Conservation (phyloP, 1,140 invertebrate species). For the Drosophila nebulosa region DNA sequence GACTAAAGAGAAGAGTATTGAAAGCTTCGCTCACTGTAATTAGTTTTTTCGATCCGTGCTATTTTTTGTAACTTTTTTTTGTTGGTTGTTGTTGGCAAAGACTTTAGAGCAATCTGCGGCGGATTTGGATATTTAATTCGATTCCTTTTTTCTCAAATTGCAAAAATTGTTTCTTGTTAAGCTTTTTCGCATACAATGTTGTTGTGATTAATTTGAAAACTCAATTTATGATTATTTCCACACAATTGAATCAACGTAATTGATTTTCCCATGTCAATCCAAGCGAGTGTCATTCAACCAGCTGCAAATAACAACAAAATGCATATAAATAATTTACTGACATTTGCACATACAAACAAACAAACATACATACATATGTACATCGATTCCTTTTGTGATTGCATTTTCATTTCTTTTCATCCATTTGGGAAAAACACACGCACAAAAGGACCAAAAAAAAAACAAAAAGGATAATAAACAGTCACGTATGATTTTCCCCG, state of each 20-base stretch:
- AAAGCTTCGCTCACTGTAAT: background rate
- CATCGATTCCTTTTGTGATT: constrained; percentile 25
- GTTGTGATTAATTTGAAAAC: constrained; percentile 51
- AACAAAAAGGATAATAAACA: constrained; percentile 34
- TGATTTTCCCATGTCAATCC: constrained; percentile 57
- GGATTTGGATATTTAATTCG: constrained; percentile 18
- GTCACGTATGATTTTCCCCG: constrained; percentile 17
- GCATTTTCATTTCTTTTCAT: constrained; percentile 19
- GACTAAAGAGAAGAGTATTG: background rate
- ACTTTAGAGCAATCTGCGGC: background rate
- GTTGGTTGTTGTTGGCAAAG: background rate
- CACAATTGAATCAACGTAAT: constrained; percentile 67
- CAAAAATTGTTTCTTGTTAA: constrained; percentile 10
- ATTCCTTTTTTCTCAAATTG: background rate
- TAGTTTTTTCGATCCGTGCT: background rate
- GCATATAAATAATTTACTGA: constrained; percentile 28
- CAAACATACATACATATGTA: background rate
- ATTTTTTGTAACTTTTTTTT: background rate
- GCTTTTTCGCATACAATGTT: constrained; percentile 20
- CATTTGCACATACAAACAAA: constrained; percentile 11
- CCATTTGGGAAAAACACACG: background rate
- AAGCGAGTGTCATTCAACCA: constrained; percentile 30
- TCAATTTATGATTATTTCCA: constrained; percentile 71
- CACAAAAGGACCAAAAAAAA: background rate
- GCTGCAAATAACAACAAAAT: constrained; percentile 6